Base-by-base conservation (phyloP, 2,888 invertebrate genomes). In the Drosophila prolongata region DNA sequence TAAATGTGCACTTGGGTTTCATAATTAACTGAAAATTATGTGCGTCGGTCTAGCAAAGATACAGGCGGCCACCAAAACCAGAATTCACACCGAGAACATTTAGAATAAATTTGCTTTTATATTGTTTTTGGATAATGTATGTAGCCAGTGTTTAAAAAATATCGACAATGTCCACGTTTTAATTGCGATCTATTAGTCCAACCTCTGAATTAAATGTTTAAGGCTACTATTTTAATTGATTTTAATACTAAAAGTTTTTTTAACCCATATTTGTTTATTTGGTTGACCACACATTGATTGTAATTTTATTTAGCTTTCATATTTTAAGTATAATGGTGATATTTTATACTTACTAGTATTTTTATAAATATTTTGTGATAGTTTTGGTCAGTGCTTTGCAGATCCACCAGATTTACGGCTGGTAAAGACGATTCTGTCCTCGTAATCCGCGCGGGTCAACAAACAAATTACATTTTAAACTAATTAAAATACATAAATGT, bases 401-500 rank as follows among this genome's bases (percentile, higher is more conserved):
- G 16, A 3, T 42, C 42, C 10, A 10, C 10, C 27, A 27, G 9
- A 30, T 46, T 46, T 27, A n/a, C 14, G 27, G 34, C 34, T 1
- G 10, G 16, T 10, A 11, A 35, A 64, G 62, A 35, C 65, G 62
- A 64, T 64, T 64, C 64, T 42, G 65, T 44, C 62, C 42, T 16
- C 54, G 61, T 75, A 54, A 58, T 69, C 54, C 61, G 54, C 40
- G 43, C 67, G 52, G 59, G 59, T 59, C 60, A 49, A 44, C 40
- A 71, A 60, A 47, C 53, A 71, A 81, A 75, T 81, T 65, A 46
- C 60, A 46, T 56, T 64, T 60, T 30, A 40, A 71, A 75, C 85
- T 78, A 87, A 89, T 83, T 89, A 89, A 84, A 78, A 87, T 78
- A 74, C 78, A 76, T 69, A 79, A 69, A 68, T 66, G 57, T 43